Evolutionary conservation across 2,113 vertebrate genomes (phyloP).

Genomic region (Epinephelus cyanopodus): DNA sequence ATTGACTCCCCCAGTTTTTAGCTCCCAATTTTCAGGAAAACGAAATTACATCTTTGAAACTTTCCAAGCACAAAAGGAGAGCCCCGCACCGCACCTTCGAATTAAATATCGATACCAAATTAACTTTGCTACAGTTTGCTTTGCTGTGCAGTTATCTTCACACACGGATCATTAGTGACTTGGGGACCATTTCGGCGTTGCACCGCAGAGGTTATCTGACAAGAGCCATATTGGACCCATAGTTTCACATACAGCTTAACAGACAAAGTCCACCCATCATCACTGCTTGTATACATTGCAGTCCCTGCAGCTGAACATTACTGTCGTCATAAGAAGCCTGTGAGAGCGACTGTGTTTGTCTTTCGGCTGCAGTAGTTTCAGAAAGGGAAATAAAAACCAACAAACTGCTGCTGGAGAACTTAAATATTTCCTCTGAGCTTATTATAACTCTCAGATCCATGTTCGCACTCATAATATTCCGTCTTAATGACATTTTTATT

Average conservation of each 20-base stretch:
- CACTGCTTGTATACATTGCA: neutral
- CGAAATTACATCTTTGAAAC: slow-evolving; percentile 17
- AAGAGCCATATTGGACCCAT: neutral
- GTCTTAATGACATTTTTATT: slow-evolving; percentile 41
- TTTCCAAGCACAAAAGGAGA: neutral
- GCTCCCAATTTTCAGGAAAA: slow-evolving; percentile 5
- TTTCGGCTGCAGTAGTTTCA: neutral
- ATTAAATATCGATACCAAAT: slow-evolving; percentile 34
- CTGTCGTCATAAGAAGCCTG: neutral
- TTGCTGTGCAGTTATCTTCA: neutral
- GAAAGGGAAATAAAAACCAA: slow-evolving; percentile 2
- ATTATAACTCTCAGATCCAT: slow-evolving; percentile 35
- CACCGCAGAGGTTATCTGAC: slow-evolving; percentile 4
- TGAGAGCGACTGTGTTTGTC: neutral
- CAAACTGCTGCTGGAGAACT: slow-evolving; percentile 10
- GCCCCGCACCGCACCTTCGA: neutral
- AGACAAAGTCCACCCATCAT: neutral
- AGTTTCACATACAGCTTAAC: neutral
- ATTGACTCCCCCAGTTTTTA: neutral
- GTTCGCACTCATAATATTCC: slow-evolving; percentile 18
- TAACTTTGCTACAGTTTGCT: neutral
- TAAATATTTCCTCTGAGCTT: slow-evolving; percentile 32
- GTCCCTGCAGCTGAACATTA: neutral
- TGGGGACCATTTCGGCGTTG: neutral
- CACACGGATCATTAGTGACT: neutral